phyloP scores from a whole-genome alignment of 1,140 invertebrate genomes.

The Apis dorsata region DNA sequence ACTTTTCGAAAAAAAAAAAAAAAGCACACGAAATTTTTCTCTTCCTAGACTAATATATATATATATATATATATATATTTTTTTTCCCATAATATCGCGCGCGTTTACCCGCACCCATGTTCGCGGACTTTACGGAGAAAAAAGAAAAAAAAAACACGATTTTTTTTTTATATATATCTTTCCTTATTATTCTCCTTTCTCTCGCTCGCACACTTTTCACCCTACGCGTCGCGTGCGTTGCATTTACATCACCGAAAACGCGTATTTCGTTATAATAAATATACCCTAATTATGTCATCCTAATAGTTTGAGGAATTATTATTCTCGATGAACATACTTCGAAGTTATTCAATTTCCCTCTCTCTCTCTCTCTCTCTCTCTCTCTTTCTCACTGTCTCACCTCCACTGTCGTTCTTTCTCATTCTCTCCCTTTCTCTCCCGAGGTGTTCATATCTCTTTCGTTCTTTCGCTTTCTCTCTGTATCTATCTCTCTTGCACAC shows the following conservation, averaged over 20 bases:
- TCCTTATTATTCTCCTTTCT: background rate
- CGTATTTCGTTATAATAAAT: constrained; percentile 61
- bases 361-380: background rate
- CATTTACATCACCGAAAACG: constrained; percentile 56
- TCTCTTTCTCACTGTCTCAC: background rate
- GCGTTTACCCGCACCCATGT: background rate
- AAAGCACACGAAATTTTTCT: constrained; percentile 14
- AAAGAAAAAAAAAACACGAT: constrained; percentile 2
- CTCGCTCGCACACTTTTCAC: constrained; percentile 19
- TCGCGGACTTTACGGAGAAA: background rate
- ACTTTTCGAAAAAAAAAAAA: background rate
- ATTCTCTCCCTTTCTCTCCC: background rate
- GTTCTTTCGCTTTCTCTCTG: background rate
- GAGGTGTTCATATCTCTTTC: background rate
- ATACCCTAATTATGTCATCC: constrained; percentile 74
- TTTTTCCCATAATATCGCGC: background rate
- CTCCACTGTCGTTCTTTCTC: background rate
- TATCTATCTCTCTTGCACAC: constrained; percentile 21
- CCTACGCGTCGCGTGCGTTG: constrained; percentile 28
- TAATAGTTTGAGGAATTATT: constrained; percentile 79
- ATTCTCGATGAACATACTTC: constrained; percentile 65
- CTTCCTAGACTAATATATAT: constrained; percentile 33
- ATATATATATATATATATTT: too few relatives aligned
- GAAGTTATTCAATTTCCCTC: constrained; percentile 44
- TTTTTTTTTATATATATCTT: constrained; percentile 6